Evolutionary conservation across 2,113 vertebrate genomes (phyloP).

Genomic region (Nothocercus julius): DNA sequence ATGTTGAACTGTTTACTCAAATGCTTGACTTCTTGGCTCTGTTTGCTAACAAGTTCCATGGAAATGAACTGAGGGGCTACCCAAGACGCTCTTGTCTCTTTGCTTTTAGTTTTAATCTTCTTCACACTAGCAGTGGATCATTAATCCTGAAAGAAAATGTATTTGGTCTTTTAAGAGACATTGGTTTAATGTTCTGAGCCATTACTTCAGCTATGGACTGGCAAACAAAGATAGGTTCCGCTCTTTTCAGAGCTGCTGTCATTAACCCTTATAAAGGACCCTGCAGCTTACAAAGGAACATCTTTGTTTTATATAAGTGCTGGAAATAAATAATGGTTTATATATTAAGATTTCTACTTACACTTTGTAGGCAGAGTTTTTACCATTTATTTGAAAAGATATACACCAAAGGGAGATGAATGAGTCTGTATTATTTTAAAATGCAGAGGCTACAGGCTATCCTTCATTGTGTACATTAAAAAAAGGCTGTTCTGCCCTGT

Average conservation of each 20-base stretch:
- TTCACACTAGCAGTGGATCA: slow-evolving; percentile 14
- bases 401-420: background rate
- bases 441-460: background rate
- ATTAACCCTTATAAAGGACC: background rate
- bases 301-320: slow-evolving; percentile 20
- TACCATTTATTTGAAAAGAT: background rate
- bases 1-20: slow-evolving; percentile 60
- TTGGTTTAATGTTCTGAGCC: slow-evolving; percentile 35
- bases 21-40: slow-evolving; percentile 69
- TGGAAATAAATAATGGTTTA: slow-evolving; percentile 16
- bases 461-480: background rate
- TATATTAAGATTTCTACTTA: slow-evolving; percentile 5
- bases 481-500: background rate
- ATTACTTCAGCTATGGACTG: slow-evolving; percentile 25
- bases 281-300: background rate
- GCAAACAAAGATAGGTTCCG: slow-evolving; percentile 18
- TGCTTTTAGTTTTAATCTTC: slow-evolving; percentile 34
- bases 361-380: background rate
- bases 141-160: slow-evolving; percentile 60
- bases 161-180: slow-evolving; percentile 24
- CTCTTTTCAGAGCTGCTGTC: slow-evolving; percentile 19
- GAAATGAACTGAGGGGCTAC: background rate
- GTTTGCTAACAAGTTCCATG: slow-evolving; percentile 57
- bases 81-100: slow-evolving; percentile 2
- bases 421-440: background rate